Percentiles rank a stretch among this genome's conserved stretches.
phyloP scores from a whole-genome alignment of 2,113 vertebrate genomes.

The Hymenochirus boettgeri region DNA sequence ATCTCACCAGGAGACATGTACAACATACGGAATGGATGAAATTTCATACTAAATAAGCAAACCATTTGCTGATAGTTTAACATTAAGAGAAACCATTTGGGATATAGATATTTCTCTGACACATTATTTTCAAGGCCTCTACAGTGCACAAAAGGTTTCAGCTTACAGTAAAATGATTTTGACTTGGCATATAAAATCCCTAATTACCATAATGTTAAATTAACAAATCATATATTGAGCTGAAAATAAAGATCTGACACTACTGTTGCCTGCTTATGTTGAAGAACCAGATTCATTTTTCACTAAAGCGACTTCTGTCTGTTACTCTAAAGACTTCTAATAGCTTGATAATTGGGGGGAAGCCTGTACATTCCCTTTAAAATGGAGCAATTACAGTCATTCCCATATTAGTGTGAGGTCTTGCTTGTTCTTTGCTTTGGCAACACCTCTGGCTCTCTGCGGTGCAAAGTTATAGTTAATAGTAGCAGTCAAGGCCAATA shows the following conservation, averaged over 20 bases:
- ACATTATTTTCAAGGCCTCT: neutral
- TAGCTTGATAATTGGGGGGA: slow-evolving; percentile 24
- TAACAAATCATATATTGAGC: neutral
- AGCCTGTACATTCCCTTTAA: slow-evolving; percentile 41
- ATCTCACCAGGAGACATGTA: no score
- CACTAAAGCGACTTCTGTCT: slow-evolving; percentile 19
- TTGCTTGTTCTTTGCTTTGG: slow-evolving; percentile 47
- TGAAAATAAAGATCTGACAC: neutral
- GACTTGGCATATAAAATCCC: neutral
- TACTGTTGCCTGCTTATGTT: neutral
- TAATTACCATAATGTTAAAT: slow-evolving; percentile 10
- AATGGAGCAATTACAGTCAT: slow-evolving; percentile 48
- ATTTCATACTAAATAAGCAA: neutral
- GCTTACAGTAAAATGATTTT: neutral
- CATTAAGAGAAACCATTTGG: neutral
- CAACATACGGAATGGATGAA: neutral
- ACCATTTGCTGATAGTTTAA: neutral
- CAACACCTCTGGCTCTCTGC: slow-evolving; percentile 49
- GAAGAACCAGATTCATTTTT: slow-evolving; percentile 26
- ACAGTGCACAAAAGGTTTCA: slow-evolving; percentile 1
- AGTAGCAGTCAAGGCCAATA: no score
- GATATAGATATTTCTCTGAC: neutral
- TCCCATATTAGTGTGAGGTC: slow-evolving; percentile 42
- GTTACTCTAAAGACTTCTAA: slow-evolving; percentile 37
- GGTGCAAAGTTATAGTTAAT: slow-evolving; percentile 49